Conservation (phyloP, 2,113 vertebrate genomes). For the Sander lucioperca region DNA sequence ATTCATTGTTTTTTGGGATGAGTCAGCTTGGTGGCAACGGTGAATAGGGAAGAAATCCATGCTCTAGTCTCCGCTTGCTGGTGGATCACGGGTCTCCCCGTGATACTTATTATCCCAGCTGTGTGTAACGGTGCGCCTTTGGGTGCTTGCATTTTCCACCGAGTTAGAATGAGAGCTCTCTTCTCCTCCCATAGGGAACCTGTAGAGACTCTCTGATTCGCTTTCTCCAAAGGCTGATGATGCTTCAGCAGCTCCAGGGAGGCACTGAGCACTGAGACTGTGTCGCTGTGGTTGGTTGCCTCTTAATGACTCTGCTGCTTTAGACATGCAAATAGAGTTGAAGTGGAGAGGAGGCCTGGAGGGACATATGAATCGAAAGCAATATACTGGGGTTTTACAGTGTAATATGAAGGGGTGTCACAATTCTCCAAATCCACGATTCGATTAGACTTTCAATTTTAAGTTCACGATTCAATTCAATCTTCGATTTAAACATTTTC, state of each 20-base stretch:
- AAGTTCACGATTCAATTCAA: too few species aligned
- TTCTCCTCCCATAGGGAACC: constrained; percentile 69
- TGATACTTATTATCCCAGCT: constrained; percentile 75
- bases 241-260: constrained; percentile 70
- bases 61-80: constrained; percentile 61
- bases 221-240: constrained; percentile 67
- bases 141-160: constrained; percentile 77
- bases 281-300: constrained; percentile 70
- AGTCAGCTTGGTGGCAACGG: constrained; percentile 54
- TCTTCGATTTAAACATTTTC: too few species aligned
- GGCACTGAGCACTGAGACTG: constrained; percentile 61
- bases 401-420: constrained; percentile 6
- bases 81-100: constrained; percentile 52
- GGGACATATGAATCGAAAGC: constrained; percentile 67
- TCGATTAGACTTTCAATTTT: too few species aligned
- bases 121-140: constrained; percentile 69
- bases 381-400: constrained; percentile 49
- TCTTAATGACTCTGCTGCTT: constrained; percentile 78
- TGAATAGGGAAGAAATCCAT: constrained; percentile 54
- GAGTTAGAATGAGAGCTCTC: constrained; percentile 74
- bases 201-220: constrained; percentile 64
- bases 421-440: too few species aligned
- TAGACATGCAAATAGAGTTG: constrained; percentile 78
- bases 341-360: constrained; percentile 67
- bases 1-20: constrained; percentile 67